Evolutionary conservation across 2,113 vertebrate genomes (phyloP).

Genomic region (Neodon shergylaensis): DNA sequence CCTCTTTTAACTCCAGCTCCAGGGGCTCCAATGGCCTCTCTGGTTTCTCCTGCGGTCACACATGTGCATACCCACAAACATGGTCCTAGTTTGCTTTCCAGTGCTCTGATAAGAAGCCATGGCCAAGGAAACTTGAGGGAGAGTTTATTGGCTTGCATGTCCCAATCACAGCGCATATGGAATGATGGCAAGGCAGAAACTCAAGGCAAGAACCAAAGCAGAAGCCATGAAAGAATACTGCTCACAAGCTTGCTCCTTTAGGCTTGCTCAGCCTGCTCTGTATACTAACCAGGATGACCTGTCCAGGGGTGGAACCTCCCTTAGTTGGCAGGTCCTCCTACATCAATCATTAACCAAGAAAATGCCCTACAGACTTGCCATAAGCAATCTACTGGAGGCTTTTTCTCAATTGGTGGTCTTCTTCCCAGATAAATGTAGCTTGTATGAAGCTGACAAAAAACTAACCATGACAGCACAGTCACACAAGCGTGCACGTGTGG

Average conservation of each 20-base stretch:
- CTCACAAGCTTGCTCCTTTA: background rate
- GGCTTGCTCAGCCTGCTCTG: background rate
- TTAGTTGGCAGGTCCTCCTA: background rate
- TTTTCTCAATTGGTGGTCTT: background rate
- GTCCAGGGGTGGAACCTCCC: too few relatives aligned
- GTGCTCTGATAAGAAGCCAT: background rate
- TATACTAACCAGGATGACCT: background rate
- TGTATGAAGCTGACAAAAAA: background rate
- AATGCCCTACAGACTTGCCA: too few relatives aligned
- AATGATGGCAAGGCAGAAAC: background rate
- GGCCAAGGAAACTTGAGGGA: background rate
- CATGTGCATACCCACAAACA: background rate
- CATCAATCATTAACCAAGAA: background rate
- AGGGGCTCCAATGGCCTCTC: too few relatives aligned
- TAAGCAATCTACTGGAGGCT: background rate
- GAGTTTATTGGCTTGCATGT: background rate
- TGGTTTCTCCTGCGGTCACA: background rate
- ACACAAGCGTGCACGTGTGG: accelerated
- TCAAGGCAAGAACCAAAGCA: background rate
- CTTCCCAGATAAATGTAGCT: background rate
- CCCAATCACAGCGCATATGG: background rate
- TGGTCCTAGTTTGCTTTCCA: background rate
- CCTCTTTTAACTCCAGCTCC: background rate
- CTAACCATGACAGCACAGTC: background rate
- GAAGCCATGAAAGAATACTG: too few relatives aligned